Evolutionary conservation across 2,797 vertebrate genomes (phyloP).

Genomic region (Calcarius lapponicus): DNA sequence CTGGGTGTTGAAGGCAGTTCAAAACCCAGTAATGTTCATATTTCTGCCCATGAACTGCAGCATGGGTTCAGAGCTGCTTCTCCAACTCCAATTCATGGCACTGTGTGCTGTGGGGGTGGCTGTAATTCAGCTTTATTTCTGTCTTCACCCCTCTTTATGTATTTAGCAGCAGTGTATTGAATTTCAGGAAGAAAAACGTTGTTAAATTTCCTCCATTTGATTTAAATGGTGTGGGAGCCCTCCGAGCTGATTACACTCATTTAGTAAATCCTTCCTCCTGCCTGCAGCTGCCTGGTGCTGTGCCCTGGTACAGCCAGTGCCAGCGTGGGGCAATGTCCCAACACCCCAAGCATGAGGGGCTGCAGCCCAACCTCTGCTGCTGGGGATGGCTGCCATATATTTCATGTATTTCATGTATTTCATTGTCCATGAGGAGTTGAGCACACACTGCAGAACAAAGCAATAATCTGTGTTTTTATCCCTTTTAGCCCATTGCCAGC

Average conservation of each 20-base stretch:
- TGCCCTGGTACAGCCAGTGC: not conserved
- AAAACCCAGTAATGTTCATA: accelerated
- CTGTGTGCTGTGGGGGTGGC: not conserved
- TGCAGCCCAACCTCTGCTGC: not conserved
- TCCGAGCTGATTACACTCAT: not conserved
- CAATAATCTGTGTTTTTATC: not conserved
- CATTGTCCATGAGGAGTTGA: not conserved
- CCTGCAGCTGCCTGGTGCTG: not conserved
- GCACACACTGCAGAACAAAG: too few species aligned
- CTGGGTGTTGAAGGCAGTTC: not conserved
- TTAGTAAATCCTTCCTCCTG: not conserved
- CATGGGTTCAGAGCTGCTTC: not conserved
- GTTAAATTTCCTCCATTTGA: not conserved
- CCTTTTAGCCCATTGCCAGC: too few species aligned
- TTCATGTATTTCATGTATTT: not conserved
- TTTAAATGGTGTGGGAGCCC: not conserved
- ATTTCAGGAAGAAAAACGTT: not conserved
- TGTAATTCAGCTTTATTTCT: not conserved
- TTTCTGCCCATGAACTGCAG: not conserved
- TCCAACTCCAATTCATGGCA: not conserved
- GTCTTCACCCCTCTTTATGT: not conserved
- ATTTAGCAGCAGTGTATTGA: not conserved
- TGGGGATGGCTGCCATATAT: not conserved
- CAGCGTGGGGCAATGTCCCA: not conserved
- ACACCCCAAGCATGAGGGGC: too few species aligned